Evolutionary conservation across 2,113 vertebrate genomes (phyloP), one percentile per base, ranked within the genome.

Genomic region (Lota lota): DNA sequence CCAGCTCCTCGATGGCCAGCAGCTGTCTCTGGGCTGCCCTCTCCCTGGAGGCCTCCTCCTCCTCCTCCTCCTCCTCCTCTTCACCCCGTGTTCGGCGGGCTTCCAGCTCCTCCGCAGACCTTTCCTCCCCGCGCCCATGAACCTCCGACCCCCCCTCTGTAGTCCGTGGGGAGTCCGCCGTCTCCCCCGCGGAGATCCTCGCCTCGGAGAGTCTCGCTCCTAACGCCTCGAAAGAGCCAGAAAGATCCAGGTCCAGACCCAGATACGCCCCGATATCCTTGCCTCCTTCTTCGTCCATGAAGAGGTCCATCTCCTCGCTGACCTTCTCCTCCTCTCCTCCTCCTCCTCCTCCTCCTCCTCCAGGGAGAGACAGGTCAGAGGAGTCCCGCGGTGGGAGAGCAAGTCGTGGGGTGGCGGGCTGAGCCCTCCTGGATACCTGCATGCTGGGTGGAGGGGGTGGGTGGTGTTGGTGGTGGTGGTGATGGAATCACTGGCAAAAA

Each of bases 1-100:
- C 77, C 61, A 99, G 87, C 78, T 99, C 97, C 63, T 92, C 89
- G 14, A 94, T 64, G 0, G 94, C 91, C 85, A 95, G 83, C 65
- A 56, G 75, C 89, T 95, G 96, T 17, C 90, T 94, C 73, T 93
- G 91, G 28, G 89, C 80, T 0, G 18, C 81, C 70, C 64, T 90
- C 78, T 93, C 86, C 0, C 75, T 85, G 24, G 81, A 81, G 3
- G 65, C 74, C 0, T 72, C 78, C 36, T 80, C 76, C 65, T 90
- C 90, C 1, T 82, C 81, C 1, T 36, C 5, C 57, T 74, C 90
- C 17, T 83, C 80, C 0, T 85, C 16, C 51, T 53, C 28, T 33
- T 33, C 40, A 12, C 40, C 10, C 7, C 40, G 40, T 8, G 40
- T 47, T 12, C 40, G 40, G 40, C 10, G 6, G 40, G 12, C 40